Evolutionary conservation across 2,888 invertebrate species (phyloP).

Genomic region (Yponomeuta cagnagella): DNA sequence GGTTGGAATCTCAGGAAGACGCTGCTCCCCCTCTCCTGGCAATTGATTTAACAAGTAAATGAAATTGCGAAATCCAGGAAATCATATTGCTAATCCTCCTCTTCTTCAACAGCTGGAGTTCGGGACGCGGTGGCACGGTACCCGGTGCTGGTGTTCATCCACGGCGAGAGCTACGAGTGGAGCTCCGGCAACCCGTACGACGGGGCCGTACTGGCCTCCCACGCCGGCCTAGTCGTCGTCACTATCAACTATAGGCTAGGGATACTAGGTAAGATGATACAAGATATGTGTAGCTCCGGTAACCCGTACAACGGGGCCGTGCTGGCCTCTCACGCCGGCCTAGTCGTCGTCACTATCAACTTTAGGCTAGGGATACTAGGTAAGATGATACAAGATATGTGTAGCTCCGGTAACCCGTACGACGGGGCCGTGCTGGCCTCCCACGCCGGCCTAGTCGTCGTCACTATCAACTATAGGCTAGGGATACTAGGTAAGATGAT

Average conservation of each 20-base stretch:
- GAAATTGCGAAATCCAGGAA: too few species aligned
- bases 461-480: conserved; percentile 89
- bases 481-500: conserved; percentile 83
- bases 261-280: conserved; percentile 87
- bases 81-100: neutral
- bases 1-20: too few species aligned
- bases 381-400: conserved; percentile 89
- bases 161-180: conserved; percentile 97
- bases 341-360: conserved; percentile 92
- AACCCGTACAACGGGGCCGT: conserved; percentile 98
- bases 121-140: conserved; percentile 78
- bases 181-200: conserved; percentile 99
- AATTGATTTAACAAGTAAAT: too few species aligned
- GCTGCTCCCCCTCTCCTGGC: too few species aligned
- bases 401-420: conserved; percentile 98
- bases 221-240: conserved; percentile 91
- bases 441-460: conserved; percentile 90
- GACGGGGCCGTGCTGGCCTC: conserved; percentile 97
- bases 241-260: conserved; percentile 90
- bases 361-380: conserved; percentile 86
- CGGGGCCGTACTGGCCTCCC: conserved; percentile 95
- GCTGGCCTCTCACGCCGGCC: conserved; percentile 93
- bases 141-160: conserved; percentile 96
- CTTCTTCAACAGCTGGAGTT: conserved; percentile 72
- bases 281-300: conserved; percentile 95